These are phyloP conservation scores for Drosophila takahashii DNA, from an alignment of 1,140 invertebrate genomes.

Conservation along the genomic window DNA sequence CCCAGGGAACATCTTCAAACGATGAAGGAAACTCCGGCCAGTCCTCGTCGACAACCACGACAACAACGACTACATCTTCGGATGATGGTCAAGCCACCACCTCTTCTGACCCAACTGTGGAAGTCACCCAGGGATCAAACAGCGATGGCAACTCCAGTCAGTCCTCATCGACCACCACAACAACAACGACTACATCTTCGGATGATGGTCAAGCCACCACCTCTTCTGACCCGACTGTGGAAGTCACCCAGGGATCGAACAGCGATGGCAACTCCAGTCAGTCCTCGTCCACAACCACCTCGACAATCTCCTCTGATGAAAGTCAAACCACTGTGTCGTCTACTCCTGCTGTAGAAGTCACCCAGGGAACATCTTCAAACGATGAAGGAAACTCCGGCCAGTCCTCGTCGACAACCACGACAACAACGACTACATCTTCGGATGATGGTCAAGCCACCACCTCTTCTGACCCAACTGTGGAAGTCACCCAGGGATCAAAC, in stretches of 20 bases:
- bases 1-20: too few species aligned
- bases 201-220: background rate
- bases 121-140: too few species aligned
- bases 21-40: too few species aligned
- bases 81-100: too few species aligned
- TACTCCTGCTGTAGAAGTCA: background rate
- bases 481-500: background rate
- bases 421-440: slow-evolving; percentile 1
- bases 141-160: too few species aligned
- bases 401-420: background rate
- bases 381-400: background rate
- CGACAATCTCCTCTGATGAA: background rate
- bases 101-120: too few species aligned
- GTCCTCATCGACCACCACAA: background rate
- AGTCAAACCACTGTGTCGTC: too few species aligned
- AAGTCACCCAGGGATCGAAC: background rate
- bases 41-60: too few species aligned
- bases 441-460: background rate
- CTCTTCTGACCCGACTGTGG: background rate
- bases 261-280: background rate
- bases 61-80: too few species aligned
- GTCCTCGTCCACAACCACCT: background rate
- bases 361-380: background rate
- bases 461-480: background rate
- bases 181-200: background rate